Percentiles rank a stretch among this genome's conserved stretches.
phyloP scores from a whole-genome alignment of 2,888 invertebrate species.

The Aleiodes leptofemur region DNA sequence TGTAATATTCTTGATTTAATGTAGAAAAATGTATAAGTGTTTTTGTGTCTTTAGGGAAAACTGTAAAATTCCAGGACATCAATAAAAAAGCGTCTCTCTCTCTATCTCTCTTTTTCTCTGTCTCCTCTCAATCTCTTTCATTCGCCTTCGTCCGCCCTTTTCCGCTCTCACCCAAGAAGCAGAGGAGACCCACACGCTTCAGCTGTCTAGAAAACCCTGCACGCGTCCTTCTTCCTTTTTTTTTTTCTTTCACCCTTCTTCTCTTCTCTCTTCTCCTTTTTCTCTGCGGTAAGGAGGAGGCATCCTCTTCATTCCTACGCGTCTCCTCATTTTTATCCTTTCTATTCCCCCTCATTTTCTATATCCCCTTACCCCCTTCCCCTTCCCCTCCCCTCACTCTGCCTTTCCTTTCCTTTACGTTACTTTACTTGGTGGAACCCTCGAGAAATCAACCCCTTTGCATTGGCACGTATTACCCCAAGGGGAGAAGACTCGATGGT shows the following conservation, averaged over 20 bases:
- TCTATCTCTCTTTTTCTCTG: slow-evolving; percentile 36
- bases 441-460: slow-evolving; percentile 49
- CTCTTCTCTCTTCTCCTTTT: slow-evolving; percentile 40
- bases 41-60: too few species aligned
- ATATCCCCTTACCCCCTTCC: not conserved
- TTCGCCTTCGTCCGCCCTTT: slow-evolving; percentile 47
- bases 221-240: slow-evolving; percentile 51
- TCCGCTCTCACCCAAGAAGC: slow-evolving; percentile 51
- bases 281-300: slow-evolving; percentile 31
- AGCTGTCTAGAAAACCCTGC: slow-evolving; percentile 58
- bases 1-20: too few species aligned
- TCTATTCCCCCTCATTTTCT: slow-evolving; percentile 4
- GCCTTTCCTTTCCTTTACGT: too few species aligned
- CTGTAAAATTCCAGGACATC: too few species aligned
- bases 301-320: slow-evolving; percentile 46
- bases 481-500: not conserved
- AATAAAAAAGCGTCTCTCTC: too few species aligned
- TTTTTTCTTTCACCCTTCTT: slow-evolving; percentile 33
- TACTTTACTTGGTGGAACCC: not conserved
- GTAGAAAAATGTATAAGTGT: too few species aligned
- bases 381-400: not conserved
- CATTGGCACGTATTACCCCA: slow-evolving; percentile 38
- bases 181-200: slow-evolving; percentile 57
- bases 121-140: slow-evolving; percentile 1
- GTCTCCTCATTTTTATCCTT: slow-evolving; percentile 33